A percentile compares a stretch with the other conserved stretches of the same genome.
Conservation (phyloP, 1,140 invertebrate genomes). For the Neodiprion fabricii region DNA sequence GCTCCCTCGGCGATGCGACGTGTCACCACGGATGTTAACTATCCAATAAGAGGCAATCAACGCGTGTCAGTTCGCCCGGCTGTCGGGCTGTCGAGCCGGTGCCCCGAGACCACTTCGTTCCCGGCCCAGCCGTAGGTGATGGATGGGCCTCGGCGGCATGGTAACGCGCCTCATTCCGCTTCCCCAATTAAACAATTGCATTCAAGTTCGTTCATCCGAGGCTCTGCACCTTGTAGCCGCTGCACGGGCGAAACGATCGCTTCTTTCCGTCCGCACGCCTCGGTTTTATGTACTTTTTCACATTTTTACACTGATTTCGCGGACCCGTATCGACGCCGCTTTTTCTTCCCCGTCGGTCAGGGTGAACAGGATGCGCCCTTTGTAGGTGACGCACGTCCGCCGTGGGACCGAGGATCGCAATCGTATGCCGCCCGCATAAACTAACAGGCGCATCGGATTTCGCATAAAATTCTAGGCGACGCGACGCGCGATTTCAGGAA, state of each 20-base stretch:
- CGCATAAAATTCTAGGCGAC: constrained; percentile 58
- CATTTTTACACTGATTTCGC: too few species aligned
- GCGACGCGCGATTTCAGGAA: constrained; percentile 54
- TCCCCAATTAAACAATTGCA: constrained; percentile 54
- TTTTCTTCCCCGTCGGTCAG: too few species aligned
- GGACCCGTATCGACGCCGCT: too few species aligned
- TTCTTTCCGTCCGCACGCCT: too few species aligned
- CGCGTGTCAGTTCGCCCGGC: constrained; percentile 40
- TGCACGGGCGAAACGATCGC: too few species aligned
- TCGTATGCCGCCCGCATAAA: constrained; percentile 63
- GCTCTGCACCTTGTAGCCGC: not conserved
- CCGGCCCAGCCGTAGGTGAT: constrained; percentile 37
- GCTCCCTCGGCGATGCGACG: constrained; percentile 12
- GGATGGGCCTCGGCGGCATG: constrained; percentile 39
- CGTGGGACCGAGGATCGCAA: constrained; percentile 50
- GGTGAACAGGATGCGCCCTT: constrained; percentile 36
- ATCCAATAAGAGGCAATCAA: constrained; percentile 54
- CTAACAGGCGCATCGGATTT: constrained; percentile 62
- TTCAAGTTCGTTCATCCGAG: constrained; percentile 43
- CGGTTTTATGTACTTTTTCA: too few species aligned
- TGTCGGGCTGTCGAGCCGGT: constrained; percentile 21
- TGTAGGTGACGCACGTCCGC: constrained; percentile 59
- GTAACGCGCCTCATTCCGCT: constrained; percentile 37
- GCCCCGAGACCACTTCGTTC: constrained; percentile 11
- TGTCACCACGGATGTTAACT: constrained; percentile 45